Evolutionary conservation across 2,113 vertebrate genomes (phyloP).

Genomic region (Ginglymostoma cirratum): DNA sequence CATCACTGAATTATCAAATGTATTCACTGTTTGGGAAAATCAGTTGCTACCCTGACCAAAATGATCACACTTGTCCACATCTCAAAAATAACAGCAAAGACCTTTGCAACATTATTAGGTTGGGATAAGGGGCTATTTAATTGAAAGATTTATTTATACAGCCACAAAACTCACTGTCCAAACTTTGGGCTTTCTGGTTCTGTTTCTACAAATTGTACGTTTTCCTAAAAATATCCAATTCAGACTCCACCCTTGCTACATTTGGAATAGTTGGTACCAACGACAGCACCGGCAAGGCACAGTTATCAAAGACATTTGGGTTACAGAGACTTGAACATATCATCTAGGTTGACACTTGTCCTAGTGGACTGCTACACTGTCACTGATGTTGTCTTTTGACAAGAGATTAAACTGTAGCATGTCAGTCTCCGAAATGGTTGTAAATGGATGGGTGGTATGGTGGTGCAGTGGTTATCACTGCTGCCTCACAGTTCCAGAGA

Average conservation of each 20-base stretch:
- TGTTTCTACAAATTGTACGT: not conserved
- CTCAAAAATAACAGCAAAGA: not conserved
- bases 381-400: not conserved
- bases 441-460: no score
- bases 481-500: no score
- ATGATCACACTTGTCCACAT: not conserved
- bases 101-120: not conserved
- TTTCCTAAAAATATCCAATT: not conserved
- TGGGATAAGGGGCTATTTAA: not conserved
- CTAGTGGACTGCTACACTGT: not conserved
- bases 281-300: not conserved
- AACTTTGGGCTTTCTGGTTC: not conserved
- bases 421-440: no score
- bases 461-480: no score
- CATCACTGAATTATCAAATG: not conserved
- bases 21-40: not conserved
- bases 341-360: not conserved
- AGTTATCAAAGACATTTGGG: no score
- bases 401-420: not conserved
- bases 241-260: not conserved
- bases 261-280: not conserved
- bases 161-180: not conserved
- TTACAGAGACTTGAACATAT: not conserved
- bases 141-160: not conserved
- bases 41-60: not conserved